Percentiles rank a stretch among this genome's conserved stretches.
Evolutionary conservation across 2,797 vertebrate genomes (phyloP).

Genomic region (Darevskia mixta): DNA sequence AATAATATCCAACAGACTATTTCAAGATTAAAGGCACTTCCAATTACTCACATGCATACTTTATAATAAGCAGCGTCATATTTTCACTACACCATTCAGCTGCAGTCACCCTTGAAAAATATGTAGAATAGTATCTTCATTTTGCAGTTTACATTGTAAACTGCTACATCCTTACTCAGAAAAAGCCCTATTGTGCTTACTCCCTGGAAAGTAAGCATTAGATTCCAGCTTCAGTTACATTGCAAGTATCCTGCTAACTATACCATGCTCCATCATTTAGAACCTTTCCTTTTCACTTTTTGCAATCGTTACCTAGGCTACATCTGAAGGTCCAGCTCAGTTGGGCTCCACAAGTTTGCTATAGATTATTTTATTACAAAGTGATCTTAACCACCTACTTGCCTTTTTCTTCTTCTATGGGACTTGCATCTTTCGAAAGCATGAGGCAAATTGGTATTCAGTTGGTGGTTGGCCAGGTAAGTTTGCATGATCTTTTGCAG

Average conservation of each 20-base stretch:
- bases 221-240: no score
- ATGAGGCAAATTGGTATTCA: not conserved
- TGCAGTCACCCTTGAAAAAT: not conserved
- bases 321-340: not conserved
- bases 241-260: not conserved
- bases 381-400: not conserved
- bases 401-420: not conserved
- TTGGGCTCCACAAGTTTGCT: not conserved
- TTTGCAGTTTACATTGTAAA: not conserved
- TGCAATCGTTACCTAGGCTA: not conserved
- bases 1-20: not conserved
- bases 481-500: not conserved
- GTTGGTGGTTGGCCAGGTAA: not conserved
- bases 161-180: no score
- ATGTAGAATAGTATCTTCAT: not conserved
- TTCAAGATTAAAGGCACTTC: not conserved
- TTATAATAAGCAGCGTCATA: not conserved
- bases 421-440: not conserved
- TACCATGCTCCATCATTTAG: not conserved
- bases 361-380: not conserved
- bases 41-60: no score
- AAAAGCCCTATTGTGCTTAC: no score
- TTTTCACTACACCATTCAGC: not conserved
- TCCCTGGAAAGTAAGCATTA: no score
- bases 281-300: not conserved